Conservation (phyloP, 1,140 invertebrate species). For the Berghia stephanieae region DNA sequence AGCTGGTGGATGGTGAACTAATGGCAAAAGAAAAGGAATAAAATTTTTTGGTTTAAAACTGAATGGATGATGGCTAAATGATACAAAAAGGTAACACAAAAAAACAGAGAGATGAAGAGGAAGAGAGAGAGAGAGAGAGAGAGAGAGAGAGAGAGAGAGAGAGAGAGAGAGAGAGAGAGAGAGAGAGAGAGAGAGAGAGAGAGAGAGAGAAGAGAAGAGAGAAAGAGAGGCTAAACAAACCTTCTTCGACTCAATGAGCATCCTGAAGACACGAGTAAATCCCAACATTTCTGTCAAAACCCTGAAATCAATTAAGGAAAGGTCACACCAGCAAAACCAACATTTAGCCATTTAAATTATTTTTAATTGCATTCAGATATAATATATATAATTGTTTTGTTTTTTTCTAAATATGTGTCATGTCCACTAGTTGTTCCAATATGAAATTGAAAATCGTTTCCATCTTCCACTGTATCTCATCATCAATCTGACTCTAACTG, state of each 20-base stretch:
- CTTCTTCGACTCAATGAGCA: too few species aligned
- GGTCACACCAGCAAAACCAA: background rate
- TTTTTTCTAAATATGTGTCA: conserved; percentile 2
- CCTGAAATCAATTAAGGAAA: background rate
- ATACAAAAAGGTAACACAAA: background rate
- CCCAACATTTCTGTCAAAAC: background rate
- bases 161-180: background rate
- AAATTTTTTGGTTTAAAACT: too few species aligned
- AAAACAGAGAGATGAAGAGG: conserved; percentile 8
- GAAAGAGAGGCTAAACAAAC: background rate
- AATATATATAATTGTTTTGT: conserved; percentile 21
- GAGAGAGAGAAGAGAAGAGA: background rate
- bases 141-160: conserved; percentile 12
- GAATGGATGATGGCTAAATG: too few species aligned
- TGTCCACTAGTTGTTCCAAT: too few species aligned
- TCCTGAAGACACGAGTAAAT: background rate
- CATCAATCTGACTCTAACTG: background rate
- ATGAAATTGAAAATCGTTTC: conserved; percentile 6
- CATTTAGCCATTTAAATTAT: background rate
- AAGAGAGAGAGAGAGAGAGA: conserved; percentile 15
- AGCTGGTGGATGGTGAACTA: background rate
- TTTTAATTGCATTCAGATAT: background rate
- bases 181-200: background rate
- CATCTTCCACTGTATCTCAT: conserved; percentile 8
- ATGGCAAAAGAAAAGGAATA: background rate